Conservation (phyloP, 2,113 vertebrate species). For the Tachycineta bicolor region DNA sequence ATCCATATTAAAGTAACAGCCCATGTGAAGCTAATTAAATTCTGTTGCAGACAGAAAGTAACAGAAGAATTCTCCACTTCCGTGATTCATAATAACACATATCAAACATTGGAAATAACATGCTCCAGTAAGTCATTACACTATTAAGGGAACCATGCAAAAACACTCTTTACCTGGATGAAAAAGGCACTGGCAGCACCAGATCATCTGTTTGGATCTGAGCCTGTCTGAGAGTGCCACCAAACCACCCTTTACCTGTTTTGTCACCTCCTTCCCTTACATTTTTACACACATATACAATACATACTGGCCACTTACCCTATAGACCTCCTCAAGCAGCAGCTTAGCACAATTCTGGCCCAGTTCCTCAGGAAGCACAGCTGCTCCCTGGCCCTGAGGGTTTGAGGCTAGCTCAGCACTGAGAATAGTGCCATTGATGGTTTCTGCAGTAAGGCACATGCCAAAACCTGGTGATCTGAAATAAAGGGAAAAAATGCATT, state of each 20-base stretch:
- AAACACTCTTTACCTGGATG: not conserved
- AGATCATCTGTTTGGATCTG: not conserved
- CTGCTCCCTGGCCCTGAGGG: constrained; percentile 87
- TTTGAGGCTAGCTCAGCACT: constrained; percentile 91
- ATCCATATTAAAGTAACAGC: not conserved
- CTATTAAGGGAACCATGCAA: not conserved
- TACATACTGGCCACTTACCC: constrained; percentile 75
- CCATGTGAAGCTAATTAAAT: not conserved
- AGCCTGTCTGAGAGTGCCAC: not conserved
- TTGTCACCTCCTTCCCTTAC: not conserved
- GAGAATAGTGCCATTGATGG: constrained; percentile 84
- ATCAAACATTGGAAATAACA: not conserved
- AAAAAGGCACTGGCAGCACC: not conserved
- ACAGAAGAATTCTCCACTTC: not conserved
- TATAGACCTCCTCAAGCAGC: constrained; percentile 91
- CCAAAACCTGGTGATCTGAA: constrained; percentile 95
- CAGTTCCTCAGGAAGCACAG: constrained; percentile 90
- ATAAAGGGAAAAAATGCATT: not conserved
- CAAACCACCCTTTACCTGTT: not conserved
- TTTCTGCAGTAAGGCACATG: constrained; percentile 90
- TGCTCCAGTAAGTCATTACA: not conserved
- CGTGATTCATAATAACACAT: not conserved
- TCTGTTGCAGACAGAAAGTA: not conserved
- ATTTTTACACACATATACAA: not conserved
- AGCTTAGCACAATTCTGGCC: constrained; percentile 89